A percentile compares a stretch with the other conserved stretches of the same genome.
These are phyloP conservation scores for Capreolus pygargus DNA, from an alignment of 2,113 vertebrate genomes.

Conservation along the genomic window DNA sequence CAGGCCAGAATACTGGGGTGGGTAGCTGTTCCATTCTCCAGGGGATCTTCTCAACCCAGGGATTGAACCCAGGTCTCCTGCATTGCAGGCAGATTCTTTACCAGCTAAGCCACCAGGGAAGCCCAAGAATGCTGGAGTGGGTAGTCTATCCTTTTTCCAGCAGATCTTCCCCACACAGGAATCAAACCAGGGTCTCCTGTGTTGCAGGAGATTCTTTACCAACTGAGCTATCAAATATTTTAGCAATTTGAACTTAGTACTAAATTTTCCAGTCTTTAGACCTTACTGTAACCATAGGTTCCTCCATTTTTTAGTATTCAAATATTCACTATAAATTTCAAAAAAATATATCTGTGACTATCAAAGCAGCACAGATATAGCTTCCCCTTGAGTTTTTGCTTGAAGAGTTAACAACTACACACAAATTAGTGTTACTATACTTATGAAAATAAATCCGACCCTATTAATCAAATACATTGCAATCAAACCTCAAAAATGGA, in stretches of 20 bases:
- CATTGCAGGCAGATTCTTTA: not conserved
- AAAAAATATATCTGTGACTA: not conserved
- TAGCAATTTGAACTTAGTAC: not conserved
- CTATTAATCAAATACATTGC: not conserved
- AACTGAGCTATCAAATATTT: not conserved
- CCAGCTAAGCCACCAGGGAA: not conserved
- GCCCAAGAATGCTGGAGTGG: not conserved
- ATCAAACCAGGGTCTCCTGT: not conserved
- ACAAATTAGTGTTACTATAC: not conserved
- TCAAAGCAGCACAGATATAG: not conserved
- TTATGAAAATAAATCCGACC: not conserved
- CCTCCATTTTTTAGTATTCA: not conserved
- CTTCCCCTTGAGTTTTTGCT: not conserved
- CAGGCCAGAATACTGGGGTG: not conserved
- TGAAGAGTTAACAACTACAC: not conserved
- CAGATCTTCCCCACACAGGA: not conserved
- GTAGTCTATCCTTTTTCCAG: not conserved
- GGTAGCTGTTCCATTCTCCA: not conserved
- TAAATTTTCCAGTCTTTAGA: not conserved
- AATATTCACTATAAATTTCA: not conserved
- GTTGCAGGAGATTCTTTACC: not conserved
- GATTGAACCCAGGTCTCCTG: not conserved
- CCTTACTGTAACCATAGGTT: not conserved
- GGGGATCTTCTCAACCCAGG: not conserved
- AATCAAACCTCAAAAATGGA: not conserved